Conservation (phyloP, 2,113 vertebrate species). For the Tonatia bakeri region DNA sequence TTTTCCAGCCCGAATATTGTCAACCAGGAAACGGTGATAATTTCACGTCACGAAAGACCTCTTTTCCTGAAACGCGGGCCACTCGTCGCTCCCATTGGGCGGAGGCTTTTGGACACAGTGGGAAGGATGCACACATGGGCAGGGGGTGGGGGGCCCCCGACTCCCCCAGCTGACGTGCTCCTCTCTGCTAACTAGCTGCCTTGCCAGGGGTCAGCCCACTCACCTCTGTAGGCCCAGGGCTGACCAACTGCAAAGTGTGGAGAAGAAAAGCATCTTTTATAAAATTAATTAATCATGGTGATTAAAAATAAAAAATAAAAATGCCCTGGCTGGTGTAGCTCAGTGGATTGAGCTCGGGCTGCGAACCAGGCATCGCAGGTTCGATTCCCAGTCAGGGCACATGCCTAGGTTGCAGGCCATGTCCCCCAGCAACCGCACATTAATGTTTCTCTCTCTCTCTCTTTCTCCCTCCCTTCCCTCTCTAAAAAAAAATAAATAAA, state of each 20-base stretch:
- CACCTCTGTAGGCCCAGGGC: fast-evolving
- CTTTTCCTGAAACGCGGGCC: not conserved
- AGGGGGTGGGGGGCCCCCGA: too few relatives aligned
- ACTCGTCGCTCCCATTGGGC: fast-evolving
- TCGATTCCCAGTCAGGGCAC: too few relatives aligned
- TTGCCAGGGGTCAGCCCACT: fast-evolving
- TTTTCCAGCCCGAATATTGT: fast-evolving
- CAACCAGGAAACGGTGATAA: not conserved
- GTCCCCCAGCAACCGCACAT: too few relatives aligned
- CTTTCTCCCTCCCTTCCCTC: too few relatives aligned
- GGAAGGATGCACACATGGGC: fast-evolving
- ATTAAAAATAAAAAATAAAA: not conserved
- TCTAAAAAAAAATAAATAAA: too few relatives aligned
- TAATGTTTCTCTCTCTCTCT: too few relatives aligned
- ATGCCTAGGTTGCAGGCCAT: too few relatives aligned
- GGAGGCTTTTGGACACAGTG: fast-evolving
- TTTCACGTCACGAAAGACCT: not conserved
- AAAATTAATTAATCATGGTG: not conserved
- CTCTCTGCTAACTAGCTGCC: not conserved
- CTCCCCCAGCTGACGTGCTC: fast-evolving
- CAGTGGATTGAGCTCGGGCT: too few relatives aligned
- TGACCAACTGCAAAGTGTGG: not conserved
- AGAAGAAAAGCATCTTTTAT: not conserved
- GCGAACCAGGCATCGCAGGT: too few relatives aligned
- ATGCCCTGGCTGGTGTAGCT: too few relatives aligned